Conservation (phyloP, 2,113 vertebrate species). For the Peromyscus maniculatus region DNA sequence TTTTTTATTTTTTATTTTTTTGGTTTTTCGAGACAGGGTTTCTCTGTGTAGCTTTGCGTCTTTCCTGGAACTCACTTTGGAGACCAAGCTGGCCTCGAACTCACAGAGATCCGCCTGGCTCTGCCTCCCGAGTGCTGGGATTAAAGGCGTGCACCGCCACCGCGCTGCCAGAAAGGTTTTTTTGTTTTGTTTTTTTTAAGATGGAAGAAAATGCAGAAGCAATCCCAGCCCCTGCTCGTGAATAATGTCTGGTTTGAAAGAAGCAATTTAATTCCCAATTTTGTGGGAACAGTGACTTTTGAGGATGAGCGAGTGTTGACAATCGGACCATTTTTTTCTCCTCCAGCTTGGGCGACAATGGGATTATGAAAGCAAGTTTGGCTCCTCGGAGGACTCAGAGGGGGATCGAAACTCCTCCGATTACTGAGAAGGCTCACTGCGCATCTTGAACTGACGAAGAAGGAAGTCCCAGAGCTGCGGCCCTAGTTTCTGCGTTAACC, state of each 20-base stretch:
- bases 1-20: no score
- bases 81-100: no score
- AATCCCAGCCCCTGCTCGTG: background rate
- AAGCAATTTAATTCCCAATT: constrained; percentile 16
- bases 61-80: no score
- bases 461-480: background rate
- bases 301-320: constrained; percentile 2
- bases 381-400: constrained; percentile 41
- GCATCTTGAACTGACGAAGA: background rate
- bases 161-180: background rate
- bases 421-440: background rate
- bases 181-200: background rate
- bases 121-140: no score
- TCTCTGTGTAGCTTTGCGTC: no score
- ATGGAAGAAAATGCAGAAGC: background rate
- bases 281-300: background rate
- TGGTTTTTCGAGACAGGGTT: no score
- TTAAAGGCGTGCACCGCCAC: no score
- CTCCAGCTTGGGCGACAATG: background rate
- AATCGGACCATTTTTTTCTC: background rate
- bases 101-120: no score
- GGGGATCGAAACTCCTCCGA: background rate
- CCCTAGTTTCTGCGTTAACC: background rate
- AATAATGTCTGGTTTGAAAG: constrained; percentile 24
- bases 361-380: background rate